Percentiles rank a stretch among this genome's conserved stretches.
Evolutionary conservation across 2,888 invertebrate genomes (phyloP).

Genomic region (Platypus cylindrus): DNA sequence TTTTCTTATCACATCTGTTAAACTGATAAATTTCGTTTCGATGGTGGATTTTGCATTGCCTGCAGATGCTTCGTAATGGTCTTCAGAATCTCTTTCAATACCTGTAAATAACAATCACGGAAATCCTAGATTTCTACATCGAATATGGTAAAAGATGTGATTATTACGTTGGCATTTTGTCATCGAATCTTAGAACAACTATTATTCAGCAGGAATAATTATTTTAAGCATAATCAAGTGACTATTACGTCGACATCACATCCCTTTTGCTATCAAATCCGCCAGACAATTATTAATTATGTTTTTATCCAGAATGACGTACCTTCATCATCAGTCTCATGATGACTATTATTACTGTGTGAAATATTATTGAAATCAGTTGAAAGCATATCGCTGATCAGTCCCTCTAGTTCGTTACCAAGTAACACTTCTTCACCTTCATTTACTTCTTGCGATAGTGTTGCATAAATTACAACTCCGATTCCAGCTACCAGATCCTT

Average conservation of each 20-base stretch:
- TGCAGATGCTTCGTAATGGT: conserved; percentile 48
- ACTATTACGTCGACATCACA: too few species aligned
- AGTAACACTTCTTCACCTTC: conserved; percentile 80
- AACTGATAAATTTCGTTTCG: conserved; percentile 19
- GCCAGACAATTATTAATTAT: too few species aligned
- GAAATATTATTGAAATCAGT: conserved; percentile 24
- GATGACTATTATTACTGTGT: conserved; percentile 23
- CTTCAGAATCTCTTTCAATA: conserved; percentile 76
- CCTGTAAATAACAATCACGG: conserved; percentile 26
- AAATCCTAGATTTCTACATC: too few species aligned
- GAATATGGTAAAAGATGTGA: too few species aligned
- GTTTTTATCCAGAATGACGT: too few species aligned
- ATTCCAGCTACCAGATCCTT: conserved; percentile 37
- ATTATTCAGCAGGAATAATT: too few species aligned
- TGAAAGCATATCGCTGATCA: conserved; percentile 77
- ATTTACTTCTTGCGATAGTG: conserved; percentile 77
- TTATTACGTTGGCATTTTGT: too few species aligned
- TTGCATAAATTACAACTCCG: conserved; percentile 75
- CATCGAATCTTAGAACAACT: too few species aligned
- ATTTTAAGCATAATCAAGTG: neutral
- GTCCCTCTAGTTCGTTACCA: conserved; percentile 70
- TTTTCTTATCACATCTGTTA: conserved; percentile 23
- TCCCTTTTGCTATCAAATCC: too few species aligned
- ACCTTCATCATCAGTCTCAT: conserved; percentile 70
- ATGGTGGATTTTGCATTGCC: conserved; percentile 25